Base-by-base conservation (phyloP, 2,113 vertebrate genomes). In the Jaculus jaculus region DNA sequence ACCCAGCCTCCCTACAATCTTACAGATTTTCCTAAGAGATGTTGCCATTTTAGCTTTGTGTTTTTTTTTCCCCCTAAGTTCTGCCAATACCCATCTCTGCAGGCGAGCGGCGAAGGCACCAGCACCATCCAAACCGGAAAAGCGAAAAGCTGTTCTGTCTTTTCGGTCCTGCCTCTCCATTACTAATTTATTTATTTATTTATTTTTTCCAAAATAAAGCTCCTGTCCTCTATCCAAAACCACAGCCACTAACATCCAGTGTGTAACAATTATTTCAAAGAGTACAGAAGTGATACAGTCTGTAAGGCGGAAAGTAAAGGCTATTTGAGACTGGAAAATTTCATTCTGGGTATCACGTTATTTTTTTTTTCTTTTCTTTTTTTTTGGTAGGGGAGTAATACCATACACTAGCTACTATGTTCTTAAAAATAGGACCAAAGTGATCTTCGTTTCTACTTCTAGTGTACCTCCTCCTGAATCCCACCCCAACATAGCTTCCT, bases 371-470 rank as follows among this genome's bases (percentile, higher is more conserved):
- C 13, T 15, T 54, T 54, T 54, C 3, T 54, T 92, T 96, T 94
- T 97, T 96, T 96, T 87, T 90, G 80, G 87, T 58, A 92, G 47
- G 92, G 89, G 66, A 97, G 96, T 79, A 96, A 96, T 96, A 54
- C 87, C 93, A 60, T 89, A 96, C 96, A 79, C 80, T 28, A 15
- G 94, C 94, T 0, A 95, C 61, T 5, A 63, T 63, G 61, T 23
- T 23, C 61, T 63, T 63, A 89, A 96, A 96, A 95, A 39, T 96
- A 96, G 26, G 63, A 86, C 90, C 97, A 98, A 98, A 98, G 96
- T 92, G 94, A 97, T 94, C 98, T 98, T 97, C 98, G 97, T 98
- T 98, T 94, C 28, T 71, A 84, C 96, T 96, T 90, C 87, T 47
- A 34, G 77, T 80, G 87, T 92, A 80, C 60, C 87, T 81, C 32